These are phyloP conservation scores for Platycheirus albimanus DNA, from an alignment of 2,888 invertebrate species.

Conservation along the genomic window DNA sequence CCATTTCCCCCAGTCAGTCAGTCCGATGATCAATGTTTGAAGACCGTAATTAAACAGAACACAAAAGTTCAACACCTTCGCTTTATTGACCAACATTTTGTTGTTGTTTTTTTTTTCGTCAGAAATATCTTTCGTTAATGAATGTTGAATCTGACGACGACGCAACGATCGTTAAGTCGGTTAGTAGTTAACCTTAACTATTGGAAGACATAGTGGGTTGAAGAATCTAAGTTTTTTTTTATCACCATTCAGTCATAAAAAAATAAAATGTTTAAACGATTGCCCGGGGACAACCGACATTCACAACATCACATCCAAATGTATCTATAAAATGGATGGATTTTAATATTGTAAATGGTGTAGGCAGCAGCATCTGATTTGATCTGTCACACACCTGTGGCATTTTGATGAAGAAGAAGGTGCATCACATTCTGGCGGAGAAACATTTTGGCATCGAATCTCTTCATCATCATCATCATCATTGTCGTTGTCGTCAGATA, in stretches of 20 bases:
- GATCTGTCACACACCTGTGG: slow-evolving; percentile 67
- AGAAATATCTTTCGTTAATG: slow-evolving; percentile 41
- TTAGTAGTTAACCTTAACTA: slow-evolving; percentile 61
- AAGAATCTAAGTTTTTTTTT: slow-evolving; percentile 48
- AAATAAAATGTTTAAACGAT: slow-evolving; percentile 18
- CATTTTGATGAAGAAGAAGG: slow-evolving; percentile 41
- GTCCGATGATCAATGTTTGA: slow-evolving; percentile 37
- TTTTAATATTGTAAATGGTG: background rate
- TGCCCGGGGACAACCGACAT: slow-evolving; percentile 21
- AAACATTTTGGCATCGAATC: slow-evolving; percentile 45
- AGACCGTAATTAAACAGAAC: slow-evolving; percentile 69
- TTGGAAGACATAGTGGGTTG: slow-evolving; percentile 48
- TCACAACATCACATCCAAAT: slow-evolving; percentile 14
- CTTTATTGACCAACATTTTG: slow-evolving; percentile 72
- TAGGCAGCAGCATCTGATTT: slow-evolving; percentile 45
- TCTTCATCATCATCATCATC: slow-evolving; percentile 33
- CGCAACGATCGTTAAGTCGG: slow-evolving; percentile 38
- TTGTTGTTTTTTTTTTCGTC: slow-evolving; percentile 41
- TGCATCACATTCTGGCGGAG: slow-evolving; percentile 39
- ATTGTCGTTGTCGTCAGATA: background rate
- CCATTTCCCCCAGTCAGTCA: background rate
- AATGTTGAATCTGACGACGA: slow-evolving; percentile 26
- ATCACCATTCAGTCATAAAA: slow-evolving; percentile 57
- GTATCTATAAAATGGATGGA: slow-evolving; percentile 4
- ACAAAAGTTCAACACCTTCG: slow-evolving; percentile 74